Base-by-base conservation (phyloP, 2,113 vertebrate genomes). In the Thalassarche chlororhynchos region DNA sequence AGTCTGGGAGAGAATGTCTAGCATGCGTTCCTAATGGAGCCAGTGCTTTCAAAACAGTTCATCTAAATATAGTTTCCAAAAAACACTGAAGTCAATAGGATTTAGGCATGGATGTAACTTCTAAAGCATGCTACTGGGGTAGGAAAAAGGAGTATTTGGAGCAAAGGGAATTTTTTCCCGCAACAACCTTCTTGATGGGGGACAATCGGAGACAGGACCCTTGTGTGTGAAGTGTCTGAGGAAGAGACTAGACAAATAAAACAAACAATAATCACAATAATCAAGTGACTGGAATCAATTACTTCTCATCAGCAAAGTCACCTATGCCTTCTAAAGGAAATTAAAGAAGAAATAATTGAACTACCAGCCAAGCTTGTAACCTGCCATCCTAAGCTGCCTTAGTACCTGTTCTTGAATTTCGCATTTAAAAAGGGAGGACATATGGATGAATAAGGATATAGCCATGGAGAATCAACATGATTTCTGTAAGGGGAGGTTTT, bases 1-100 rank as follows among this genome's bases (percentile, higher is more conserved):
- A 87, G n/a, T 42, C 89, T 87, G 84, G 29, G 42, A 93, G 87
- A 82, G 65, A 94, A 94, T 52, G 89, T 65, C 77, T 51, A 96
- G 84, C 74, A 57, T 46, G 70, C 6, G 0, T 93, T 74, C 91
- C 84, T 85, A 69, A 90, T 57, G 61, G 69, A 89, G 69, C 84
- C 87, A 79, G 36, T 14, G 46, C 87, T 89, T 52, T 76, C 68
- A 8, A 47, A 94, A 62, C 64, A 54, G 46, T 54, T 62, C 34
- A 8, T 92, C 72, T 79, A 84, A 78, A 87, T 10, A 81, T 24
- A 96, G 61, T 42, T 71, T 64, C 77, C 32, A 16, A 62, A 90
- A 31, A 51, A 5, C 75, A 29, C 60, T 20, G 12, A 13, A 61
- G 87, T 80, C 74, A 40, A 12, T 34, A 65, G 87, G 61, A 23